Percentiles rank a stretch among this genome's conserved stretches.
Conservation (phyloP, 2,888 invertebrate genomes). For the Yponomeuta malinellus region DNA sequence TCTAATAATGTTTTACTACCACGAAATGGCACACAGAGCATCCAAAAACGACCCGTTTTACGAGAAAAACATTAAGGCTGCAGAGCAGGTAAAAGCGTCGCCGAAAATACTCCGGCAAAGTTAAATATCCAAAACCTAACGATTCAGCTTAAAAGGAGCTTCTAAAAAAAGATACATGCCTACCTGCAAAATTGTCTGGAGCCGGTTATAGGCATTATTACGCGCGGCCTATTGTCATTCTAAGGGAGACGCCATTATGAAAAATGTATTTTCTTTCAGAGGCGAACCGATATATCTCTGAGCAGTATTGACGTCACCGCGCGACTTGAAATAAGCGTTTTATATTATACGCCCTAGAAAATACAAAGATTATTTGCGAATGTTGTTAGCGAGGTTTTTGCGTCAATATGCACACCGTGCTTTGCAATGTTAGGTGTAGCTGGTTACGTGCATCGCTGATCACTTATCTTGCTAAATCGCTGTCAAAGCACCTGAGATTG, state of each 20-base stretch:
- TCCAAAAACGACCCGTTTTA: not conserved
- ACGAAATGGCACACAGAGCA: not conserved
- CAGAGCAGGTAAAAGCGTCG: not conserved
- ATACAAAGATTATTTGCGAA: conserved; percentile 17
- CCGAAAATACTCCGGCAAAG: not conserved
- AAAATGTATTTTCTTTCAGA: conserved; percentile 51
- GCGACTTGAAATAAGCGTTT: conserved; percentile 25
- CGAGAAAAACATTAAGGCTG: not conserved
- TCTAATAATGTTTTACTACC: not conserved
- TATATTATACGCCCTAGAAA: conserved; percentile 18
- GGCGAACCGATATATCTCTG: conserved; percentile 28
- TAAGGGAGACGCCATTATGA: conserved; percentile 29
- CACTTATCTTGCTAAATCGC: not conserved
- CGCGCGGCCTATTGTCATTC: conserved; percentile 25
- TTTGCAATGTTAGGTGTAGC: not conserved
- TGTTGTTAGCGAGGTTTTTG: conserved; percentile 7
- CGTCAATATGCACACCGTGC: not conserved
- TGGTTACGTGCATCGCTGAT: not conserved
- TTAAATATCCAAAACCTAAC: not conserved
- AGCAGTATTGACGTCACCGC: conserved; percentile 44
- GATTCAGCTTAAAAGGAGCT: not conserved
- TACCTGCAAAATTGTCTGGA: conserved; percentile 2
- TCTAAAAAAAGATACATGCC: not conserved
- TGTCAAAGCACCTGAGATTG: not conserved
- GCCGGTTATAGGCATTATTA: conserved; percentile 23